Percentiles rank a stretch among this genome's conserved stretches.
These are phyloP conservation scores for Arizona elegans DNA, from an alignment of 2,113 vertebrate genomes.

Conservation along the genomic window DNA sequence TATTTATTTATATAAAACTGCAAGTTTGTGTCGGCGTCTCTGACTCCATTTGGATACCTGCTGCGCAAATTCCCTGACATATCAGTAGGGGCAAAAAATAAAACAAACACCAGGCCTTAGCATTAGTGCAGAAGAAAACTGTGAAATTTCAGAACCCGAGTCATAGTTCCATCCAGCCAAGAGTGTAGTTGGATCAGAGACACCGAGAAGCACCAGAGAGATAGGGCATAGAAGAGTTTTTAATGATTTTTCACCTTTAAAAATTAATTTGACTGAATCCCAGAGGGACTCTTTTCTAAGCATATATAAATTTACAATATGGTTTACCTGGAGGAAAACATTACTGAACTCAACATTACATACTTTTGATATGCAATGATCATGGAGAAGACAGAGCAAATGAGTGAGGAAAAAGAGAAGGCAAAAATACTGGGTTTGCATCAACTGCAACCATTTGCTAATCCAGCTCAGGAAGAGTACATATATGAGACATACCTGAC, in stretches of 20 bases:
- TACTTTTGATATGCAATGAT: background rate
- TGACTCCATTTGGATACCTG: background rate
- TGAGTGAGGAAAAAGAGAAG: background rate
- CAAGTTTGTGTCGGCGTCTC: background rate
- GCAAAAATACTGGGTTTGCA: background rate
- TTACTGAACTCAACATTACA: background rate
- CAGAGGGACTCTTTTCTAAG: background rate
- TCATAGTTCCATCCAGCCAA: background rate
- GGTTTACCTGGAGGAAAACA: background rate
- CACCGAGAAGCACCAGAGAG: background rate
- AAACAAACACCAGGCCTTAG: background rate
- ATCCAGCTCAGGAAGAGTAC: background rate
- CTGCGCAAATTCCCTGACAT: background rate
- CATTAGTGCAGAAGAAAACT: background rate
- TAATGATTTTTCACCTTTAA: background rate
- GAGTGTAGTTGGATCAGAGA: background rate
- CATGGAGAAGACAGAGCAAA: background rate
- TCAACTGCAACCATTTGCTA: background rate
- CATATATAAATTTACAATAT: background rate
- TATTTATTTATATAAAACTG: background rate
- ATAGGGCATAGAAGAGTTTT: background rate
- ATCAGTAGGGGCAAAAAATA: conserved; percentile 1
- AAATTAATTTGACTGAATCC: background rate
- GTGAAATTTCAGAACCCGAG: background rate
- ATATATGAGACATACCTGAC: background rate